phyloP scores from a whole-genome alignment of 2,888 invertebrate genomes.

The Acanthosepion esculentum region DNA sequence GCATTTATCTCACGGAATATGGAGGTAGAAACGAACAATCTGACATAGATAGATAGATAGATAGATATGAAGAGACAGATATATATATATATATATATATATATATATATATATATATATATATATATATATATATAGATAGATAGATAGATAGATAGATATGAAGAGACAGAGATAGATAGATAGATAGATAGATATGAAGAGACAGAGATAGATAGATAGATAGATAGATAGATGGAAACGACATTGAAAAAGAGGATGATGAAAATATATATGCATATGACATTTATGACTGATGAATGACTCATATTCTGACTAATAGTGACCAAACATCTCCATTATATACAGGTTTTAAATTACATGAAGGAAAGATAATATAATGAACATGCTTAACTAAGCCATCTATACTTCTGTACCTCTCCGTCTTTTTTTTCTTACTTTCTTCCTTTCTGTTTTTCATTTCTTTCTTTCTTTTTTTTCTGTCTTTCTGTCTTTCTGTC shows the following conservation, averaged over 20 bases:
- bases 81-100: too few species aligned
- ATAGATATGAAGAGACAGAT: too few species aligned
- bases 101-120: too few species aligned
- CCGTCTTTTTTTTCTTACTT: background rate
- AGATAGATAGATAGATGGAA: background rate
- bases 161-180: too few species aligned
- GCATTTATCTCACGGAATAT: background rate
- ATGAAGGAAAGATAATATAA: too few species aligned
- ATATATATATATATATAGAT: too few species aligned
- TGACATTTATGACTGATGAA: too few species aligned
- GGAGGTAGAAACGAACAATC: background rate
- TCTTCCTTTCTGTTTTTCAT: too few species aligned
- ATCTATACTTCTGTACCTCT: background rate
- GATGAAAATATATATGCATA: background rate
- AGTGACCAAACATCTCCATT: too few species aligned
- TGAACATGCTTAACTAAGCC: background rate
- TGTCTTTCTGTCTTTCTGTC: rapidly evolving
- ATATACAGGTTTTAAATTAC: too few species aligned
- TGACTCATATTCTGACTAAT: too few species aligned
- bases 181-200: slow-evolving; percentile 23
- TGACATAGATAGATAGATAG: background rate
- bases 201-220: slow-evolving; percentile 25
- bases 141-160: background rate
- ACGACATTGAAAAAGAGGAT: background rate
- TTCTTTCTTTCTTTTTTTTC: too few species aligned